These are phyloP conservation scores for Cephus sareptanus DNA, from an alignment of 2,888 invertebrate genomes.

Conservation along the genomic window DNA sequence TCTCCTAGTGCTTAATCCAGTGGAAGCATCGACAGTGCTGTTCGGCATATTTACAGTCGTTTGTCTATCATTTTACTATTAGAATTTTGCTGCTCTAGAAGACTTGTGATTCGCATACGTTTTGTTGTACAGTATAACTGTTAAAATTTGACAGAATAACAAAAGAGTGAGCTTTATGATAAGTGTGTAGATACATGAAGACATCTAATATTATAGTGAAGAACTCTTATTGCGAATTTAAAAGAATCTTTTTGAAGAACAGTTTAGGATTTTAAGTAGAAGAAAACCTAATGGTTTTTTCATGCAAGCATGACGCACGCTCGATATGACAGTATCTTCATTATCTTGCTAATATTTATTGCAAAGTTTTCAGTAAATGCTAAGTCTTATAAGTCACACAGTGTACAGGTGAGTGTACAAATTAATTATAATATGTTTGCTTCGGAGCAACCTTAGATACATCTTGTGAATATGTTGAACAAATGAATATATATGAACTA, in stretches of 20 bases:
- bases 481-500: neutral
- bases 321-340: slow-evolving; percentile 33
- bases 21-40: neutral
- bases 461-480: neutral
- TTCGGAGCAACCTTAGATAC: neutral
- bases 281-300: slow-evolving; percentile 31
- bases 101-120: neutral
- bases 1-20: neutral
- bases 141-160: neutral
- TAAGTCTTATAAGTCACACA: slow-evolving; percentile 27
- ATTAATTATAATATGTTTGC: neutral
- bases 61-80: neutral
- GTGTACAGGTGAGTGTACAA: slow-evolving; percentile 33
- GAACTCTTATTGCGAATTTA: neutral
- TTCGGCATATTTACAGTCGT: neutral
- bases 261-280: slow-evolving; percentile 2
- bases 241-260: neutral
- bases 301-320: slow-evolving; percentile 37
- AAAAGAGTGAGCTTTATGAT: neutral
- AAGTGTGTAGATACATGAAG: neutral
- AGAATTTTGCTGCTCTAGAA: neutral
- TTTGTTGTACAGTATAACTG: neutral
- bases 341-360: slow-evolving; percentile 33
- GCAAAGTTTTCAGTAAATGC: slow-evolving; percentile 22
- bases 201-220: neutral